These are phyloP conservation scores for Tillus elongatus DNA, from an alignment of 2,888 invertebrate genomes.

Conservation along the genomic window DNA sequence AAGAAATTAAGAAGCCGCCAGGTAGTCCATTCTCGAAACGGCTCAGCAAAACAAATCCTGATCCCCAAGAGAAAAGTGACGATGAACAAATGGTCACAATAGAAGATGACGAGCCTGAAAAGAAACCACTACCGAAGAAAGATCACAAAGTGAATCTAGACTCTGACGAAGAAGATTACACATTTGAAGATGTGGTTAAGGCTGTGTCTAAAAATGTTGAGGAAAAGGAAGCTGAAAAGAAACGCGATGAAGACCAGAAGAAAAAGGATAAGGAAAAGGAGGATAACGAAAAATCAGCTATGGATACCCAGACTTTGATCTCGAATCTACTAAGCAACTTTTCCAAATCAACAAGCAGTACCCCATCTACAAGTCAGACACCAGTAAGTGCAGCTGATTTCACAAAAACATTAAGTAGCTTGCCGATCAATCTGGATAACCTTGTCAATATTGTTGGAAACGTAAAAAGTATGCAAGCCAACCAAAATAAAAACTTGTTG, in stretches of 20 bases:
- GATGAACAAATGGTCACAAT: constrained; percentile 22
- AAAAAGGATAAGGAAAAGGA: constrained; percentile 28
- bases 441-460: constrained; percentile 31
- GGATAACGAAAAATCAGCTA: constrained; percentile 41
- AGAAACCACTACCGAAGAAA: constrained; percentile 22
- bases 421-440: constrained; percentile 29
- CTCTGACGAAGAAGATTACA: constrained; percentile 71
- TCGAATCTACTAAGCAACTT: constrained; percentile 52
- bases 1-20: constrained; percentile 22
- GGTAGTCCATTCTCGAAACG: constrained; percentile 45
- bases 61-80: constrained; percentile 25
- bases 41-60: constrained; percentile 40
- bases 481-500: not conserved
- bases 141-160: too few species aligned
- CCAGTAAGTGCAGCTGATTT: constrained; percentile 25
- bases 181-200: constrained; percentile 74
- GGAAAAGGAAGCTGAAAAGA: constrained; percentile 50
- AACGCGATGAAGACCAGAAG: constrained; percentile 31
- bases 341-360: constrained; percentile 11
- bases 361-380: constrained; percentile 6
- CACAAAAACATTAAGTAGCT: constrained; percentile 22
- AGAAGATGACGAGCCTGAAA: constrained; percentile 11
- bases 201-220: constrained; percentile 66
- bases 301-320: constrained; percentile 54
- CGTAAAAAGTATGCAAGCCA: constrained; percentile 20